Percentiles rank a stretch among this genome's conserved stretches.
These are phyloP conservation scores for Protomyctophum bolini DNA, from an alignment of 2,113 vertebrate species.

Conservation along the genomic window DNA sequence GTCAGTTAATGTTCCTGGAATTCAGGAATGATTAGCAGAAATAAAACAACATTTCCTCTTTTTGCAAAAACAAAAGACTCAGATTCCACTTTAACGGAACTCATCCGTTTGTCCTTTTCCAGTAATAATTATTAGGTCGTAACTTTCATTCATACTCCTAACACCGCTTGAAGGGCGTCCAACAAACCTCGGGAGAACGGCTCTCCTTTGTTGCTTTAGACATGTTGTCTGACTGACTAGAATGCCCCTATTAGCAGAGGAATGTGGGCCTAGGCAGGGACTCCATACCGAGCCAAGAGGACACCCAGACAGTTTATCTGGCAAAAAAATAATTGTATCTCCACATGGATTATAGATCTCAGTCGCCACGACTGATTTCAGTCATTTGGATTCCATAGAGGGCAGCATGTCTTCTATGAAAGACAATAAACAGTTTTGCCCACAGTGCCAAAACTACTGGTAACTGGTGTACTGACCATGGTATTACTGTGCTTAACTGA, in stretches of 20 bases:
- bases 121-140: neutral
- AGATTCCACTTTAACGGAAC: neutral
- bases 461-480: too few relatives aligned
- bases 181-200: conserved; percentile 25
- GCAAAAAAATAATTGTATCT: too few relatives aligned
- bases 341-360: too few relatives aligned
- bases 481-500: too few relatives aligned
- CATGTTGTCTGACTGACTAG: conserved; percentile 9
- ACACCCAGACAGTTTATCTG: neutral
- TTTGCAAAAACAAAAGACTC: neutral
- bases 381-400: too few relatives aligned
- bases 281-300: conserved; percentile 25
- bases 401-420: too few relatives aligned
- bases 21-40: conserved; percentile 12
- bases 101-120: neutral
- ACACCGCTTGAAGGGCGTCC: conserved; percentile 13
- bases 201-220: conserved; percentile 45
- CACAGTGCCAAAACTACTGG: too few relatives aligned
- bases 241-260: conserved; percentile 54
- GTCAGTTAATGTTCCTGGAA: neutral
- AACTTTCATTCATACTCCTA: conserved; percentile 20
- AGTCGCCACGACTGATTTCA: too few relatives aligned
- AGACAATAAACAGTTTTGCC: too few relatives aligned
- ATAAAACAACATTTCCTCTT: conserved; percentile 10
- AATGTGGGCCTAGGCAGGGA: conserved; percentile 40